A percentile compares a stretch with the other conserved stretches of the same genome.
Evolutionary conservation across 2,113 vertebrate genomes (phyloP).

Genomic region (Ceyx cyanopectus): DNA sequence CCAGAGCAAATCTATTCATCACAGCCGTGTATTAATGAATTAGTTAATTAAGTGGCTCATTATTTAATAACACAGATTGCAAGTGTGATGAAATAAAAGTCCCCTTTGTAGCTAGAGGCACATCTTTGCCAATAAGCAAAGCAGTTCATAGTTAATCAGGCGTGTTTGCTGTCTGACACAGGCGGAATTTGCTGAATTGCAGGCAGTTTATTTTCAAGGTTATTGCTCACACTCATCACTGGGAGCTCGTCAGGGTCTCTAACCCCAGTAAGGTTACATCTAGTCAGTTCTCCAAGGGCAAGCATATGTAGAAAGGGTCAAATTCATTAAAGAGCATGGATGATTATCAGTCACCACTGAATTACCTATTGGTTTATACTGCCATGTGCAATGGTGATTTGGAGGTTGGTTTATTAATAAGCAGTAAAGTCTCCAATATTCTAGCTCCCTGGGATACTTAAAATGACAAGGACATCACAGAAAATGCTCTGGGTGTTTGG

Average conservation of each 20-base stretch:
- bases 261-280: neutral
- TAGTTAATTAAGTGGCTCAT: constrained; percentile 56
- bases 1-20: constrained; percentile 48
- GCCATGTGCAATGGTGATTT: neutral
- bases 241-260: neutral
- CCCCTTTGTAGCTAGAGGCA: constrained; percentile 40
- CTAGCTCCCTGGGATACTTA: neutral
- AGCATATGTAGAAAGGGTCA: neutral
- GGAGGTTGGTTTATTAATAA: neutral
- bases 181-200: constrained; percentile 50
- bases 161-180: constrained; percentile 5
- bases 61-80: constrained; percentile 67
- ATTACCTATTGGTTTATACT: neutral
- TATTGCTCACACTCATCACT: constrained; percentile 7
- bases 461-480: neutral
- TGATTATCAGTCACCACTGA: neutral
- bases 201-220: constrained; percentile 37
- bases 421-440: neutral
- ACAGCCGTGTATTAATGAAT: constrained; percentile 45
- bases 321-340: neutral
- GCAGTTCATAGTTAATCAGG: constrained; percentile 39
- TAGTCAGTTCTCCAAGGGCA: constrained; percentile 35
- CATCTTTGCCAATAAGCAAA: constrained; percentile 45
- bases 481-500: neutral
- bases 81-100: constrained; percentile 59